phyloP scores from a whole-genome alignment of 2,797 vertebrate species.

The Taeniopygia guttata region DNA sequence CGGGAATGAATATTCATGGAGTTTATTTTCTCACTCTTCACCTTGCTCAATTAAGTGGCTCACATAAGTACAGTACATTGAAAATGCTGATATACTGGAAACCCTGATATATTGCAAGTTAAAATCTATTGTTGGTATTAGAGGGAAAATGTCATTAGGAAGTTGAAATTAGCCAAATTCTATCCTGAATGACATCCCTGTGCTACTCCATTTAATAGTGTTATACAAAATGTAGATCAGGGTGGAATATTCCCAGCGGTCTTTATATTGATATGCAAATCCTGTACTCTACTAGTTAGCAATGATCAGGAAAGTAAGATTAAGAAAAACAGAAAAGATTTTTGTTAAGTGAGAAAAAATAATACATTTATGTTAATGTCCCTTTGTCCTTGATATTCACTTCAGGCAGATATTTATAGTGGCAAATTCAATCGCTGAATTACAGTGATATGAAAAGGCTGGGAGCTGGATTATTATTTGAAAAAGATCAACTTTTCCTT shows the following conservation, averaged over 20 bases:
- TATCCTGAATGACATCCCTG: conserved; percentile 32
- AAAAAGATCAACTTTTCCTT: neutral
- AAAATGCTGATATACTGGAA: conserved; percentile 30
- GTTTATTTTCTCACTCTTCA: conserved; percentile 59
- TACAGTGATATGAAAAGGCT: neutral
- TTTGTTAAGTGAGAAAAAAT: neutral
- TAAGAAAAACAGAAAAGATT: conserved; percentile 33
- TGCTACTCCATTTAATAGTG: neutral
- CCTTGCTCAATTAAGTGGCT: conserved; percentile 52
- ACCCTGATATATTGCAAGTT: conserved; percentile 26
- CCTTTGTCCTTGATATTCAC: conserved; percentile 11
- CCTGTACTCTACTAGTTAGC: conserved; percentile 26
- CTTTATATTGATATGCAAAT: conserved; percentile 67
- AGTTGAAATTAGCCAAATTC: conserved; percentile 62
- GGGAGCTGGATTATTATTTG: neutral
- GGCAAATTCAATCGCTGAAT: neutral
- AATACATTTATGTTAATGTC: neutral
- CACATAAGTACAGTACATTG: conserved; percentile 9
- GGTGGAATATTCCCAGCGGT: conserved; percentile 47
- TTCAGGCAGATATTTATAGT: neutral
- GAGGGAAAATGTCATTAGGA: conserved; percentile 47
- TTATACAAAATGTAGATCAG: conserved; percentile 55
- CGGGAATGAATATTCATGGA: conserved; percentile 55
- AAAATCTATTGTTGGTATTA: conserved; percentile 37
- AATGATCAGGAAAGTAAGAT: conserved; percentile 38